Percentiles rank a stretch among this genome's conserved stretches.
These are phyloP conservation scores for Drosophila flavopinicola DNA, from an alignment of 2,888 invertebrate species.

Conservation along the genomic window DNA sequence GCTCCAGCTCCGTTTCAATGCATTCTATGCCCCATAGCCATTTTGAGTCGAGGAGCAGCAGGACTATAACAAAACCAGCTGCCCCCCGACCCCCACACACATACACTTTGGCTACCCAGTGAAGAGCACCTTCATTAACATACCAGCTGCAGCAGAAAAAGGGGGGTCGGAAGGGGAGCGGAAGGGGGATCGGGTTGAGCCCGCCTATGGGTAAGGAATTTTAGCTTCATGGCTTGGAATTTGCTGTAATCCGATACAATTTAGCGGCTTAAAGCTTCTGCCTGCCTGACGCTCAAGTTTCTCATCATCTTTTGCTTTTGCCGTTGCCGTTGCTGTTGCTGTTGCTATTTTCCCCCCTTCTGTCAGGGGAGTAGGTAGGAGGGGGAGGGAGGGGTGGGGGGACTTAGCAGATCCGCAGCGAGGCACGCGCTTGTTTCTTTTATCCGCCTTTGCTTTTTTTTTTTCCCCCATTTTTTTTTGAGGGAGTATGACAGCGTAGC, in stretches of 20 bases:
- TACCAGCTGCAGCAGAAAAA: constrained; percentile 59
- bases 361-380: neutral
- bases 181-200: constrained; percentile 4
- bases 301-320: constrained; percentile 65
- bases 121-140: constrained; percentile 79
- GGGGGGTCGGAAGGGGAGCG: neutral
- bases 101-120: constrained; percentile 16
- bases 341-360: constrained; percentile 27
- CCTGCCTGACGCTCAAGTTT: constrained; percentile 78
- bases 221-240: constrained; percentile 73
- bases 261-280: constrained; percentile 80
- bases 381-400: neutral
- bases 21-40: constrained; percentile 63
- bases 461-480: constrained; percentile 5
- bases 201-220: constrained; percentile 68
- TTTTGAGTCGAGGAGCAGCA: constrained; percentile 41
- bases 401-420: constrained; percentile 37
- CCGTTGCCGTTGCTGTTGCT: constrained; percentile 21
- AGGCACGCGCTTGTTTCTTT: constrained; percentile 69
- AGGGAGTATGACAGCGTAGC: constrained; percentile 11
- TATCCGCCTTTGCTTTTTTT: constrained; percentile 66
- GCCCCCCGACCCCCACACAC: neutral
- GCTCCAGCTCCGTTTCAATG: constrained; percentile 50
- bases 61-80: constrained; percentile 34
- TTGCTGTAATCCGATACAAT: constrained; percentile 80